phyloP scores from a whole-genome alignment of 1,140 invertebrate species.

The Hycleus cichorii region DNA sequence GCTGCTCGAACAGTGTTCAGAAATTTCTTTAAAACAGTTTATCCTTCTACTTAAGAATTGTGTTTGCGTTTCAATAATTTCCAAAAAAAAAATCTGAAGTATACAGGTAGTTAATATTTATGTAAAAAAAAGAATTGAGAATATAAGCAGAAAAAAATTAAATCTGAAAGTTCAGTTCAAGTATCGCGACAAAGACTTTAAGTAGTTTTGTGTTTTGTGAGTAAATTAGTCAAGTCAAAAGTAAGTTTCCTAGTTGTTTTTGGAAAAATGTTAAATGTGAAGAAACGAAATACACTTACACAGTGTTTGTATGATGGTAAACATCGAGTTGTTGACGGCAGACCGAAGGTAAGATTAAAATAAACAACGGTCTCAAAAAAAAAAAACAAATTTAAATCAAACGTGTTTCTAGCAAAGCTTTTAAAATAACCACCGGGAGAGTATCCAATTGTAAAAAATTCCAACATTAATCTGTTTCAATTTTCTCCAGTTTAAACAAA shows the following conservation, averaged over 20 bases:
- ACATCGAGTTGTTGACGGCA: slow-evolving; percentile 10
- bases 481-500: neutral
- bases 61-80: slow-evolving; percentile 12
- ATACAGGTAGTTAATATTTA: too few relatives aligned
- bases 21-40: slow-evolving; percentile 3
- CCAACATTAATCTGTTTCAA: neutral
- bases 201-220: slow-evolving; percentile 13
- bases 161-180: slow-evolving; percentile 5
- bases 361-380: slow-evolving; percentile 15
- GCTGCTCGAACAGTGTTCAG: slow-evolving; percentile 4
- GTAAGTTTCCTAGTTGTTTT: slow-evolving; percentile 9
- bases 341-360: slow-evolving; percentile 16
- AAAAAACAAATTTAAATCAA: neutral
- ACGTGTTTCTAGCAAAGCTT: neutral
- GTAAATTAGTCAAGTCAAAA: slow-evolving; percentile 8
- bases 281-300: slow-evolving; percentile 10
- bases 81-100: neutral
- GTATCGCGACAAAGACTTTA: slow-evolving; percentile 11
- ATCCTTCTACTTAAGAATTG: slow-evolving; percentile 12
- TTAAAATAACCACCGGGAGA: neutral
- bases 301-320: slow-evolving; percentile 13
- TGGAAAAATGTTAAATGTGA: slow-evolving; percentile 12
- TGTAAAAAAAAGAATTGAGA: too few relatives aligned
- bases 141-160: too few relatives aligned
- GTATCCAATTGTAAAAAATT: neutral